Evolutionary conservation across 2,797 vertebrate genomes (phyloP).

Genomic region (Danio albolineatus): DNA sequence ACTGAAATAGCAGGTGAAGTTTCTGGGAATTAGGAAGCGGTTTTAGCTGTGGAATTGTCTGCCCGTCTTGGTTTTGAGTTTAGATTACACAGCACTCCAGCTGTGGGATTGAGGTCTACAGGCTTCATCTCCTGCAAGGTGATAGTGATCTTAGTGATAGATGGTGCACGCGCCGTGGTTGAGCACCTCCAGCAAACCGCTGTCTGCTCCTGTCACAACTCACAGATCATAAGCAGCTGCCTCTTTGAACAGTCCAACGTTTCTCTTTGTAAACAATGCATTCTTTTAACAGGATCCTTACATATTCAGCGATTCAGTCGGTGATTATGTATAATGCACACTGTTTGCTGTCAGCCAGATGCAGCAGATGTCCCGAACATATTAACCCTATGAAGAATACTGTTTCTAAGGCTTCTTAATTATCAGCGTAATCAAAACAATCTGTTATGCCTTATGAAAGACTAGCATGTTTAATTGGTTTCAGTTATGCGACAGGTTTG

Average conservation of each 20-base stretch:
- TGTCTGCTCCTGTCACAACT: conserved; percentile 71
- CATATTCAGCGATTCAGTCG: neutral
- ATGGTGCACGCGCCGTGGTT: conserved; percentile 70
- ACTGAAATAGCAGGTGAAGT: neutral
- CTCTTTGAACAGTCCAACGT: neutral
- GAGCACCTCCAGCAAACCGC: conserved; percentile 73
- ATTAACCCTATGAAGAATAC: neutral
- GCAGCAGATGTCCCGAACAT: neutral
- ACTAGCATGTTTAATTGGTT: no score
- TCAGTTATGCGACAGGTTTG: no score
- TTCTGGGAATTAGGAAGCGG: neutral
- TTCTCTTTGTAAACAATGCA: neutral
- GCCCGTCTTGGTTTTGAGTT: neutral
- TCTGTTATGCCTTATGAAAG: neutral
- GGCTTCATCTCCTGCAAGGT: conserved; percentile 73
- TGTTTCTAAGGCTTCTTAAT: neutral
- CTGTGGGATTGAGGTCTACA: conserved; percentile 55
- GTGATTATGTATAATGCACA: neutral
- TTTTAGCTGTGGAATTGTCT: conserved; percentile 1
- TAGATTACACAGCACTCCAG: conserved; percentile 31
- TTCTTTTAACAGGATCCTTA: neutral
- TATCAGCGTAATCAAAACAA: neutral
- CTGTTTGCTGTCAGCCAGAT: neutral
- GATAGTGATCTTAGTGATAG: conserved; percentile 77
- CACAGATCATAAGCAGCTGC: conserved; percentile 60